Percentiles rank a stretch among this genome's conserved stretches.
These are phyloP conservation scores for Sylvicola cinctus DNA, from an alignment of 2,888 invertebrate genomes.

Conservation along the genomic window DNA sequence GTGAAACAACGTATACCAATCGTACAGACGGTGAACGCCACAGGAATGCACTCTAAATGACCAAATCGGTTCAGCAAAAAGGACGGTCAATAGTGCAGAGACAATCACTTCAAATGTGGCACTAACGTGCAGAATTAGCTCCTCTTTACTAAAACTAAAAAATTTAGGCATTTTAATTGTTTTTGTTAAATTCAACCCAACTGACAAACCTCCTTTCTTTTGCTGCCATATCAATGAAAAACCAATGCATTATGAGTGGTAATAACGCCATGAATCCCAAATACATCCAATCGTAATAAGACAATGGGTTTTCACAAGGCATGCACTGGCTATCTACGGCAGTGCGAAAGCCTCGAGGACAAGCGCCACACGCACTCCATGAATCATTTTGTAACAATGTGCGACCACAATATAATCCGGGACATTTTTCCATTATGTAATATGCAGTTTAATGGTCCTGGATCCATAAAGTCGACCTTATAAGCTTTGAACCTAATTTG, in stretches of 20 bases:
- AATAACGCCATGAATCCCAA: constrained; percentile 84
- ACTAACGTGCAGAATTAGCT: constrained; percentile 53
- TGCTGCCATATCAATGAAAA: constrained; percentile 72
- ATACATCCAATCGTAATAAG: constrained; percentile 82
- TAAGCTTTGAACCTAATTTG: too few species aligned
- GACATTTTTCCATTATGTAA: constrained; percentile 11
- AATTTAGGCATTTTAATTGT: constrained; percentile 3
- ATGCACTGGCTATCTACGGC: constrained; percentile 47
- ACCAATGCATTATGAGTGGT: constrained; percentile 76
- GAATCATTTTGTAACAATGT: constrained; percentile 39
- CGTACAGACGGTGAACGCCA: constrained; percentile 56
- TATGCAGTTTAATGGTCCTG: too few species aligned
- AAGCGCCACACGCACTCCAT: constrained; percentile 69
- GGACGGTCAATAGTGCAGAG: constrained; percentile 54
- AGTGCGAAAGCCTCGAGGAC: constrained; percentile 62
- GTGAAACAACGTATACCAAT: constrained; percentile 91
- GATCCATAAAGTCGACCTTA: too few species aligned
- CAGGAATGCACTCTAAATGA: constrained; percentile 58
- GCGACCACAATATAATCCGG: constrained; percentile 29
- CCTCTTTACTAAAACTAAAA: constrained; percentile 44
- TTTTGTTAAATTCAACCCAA: not conserved
- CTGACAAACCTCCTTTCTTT: constrained; percentile 39
- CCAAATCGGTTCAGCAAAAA: constrained; percentile 68
- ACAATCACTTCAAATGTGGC: constrained; percentile 62
- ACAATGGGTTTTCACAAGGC: constrained; percentile 51